These are phyloP conservation scores for Euborellia annulipes DNA, from an alignment of 1,140 invertebrate genomes.

Conservation along the genomic window DNA sequence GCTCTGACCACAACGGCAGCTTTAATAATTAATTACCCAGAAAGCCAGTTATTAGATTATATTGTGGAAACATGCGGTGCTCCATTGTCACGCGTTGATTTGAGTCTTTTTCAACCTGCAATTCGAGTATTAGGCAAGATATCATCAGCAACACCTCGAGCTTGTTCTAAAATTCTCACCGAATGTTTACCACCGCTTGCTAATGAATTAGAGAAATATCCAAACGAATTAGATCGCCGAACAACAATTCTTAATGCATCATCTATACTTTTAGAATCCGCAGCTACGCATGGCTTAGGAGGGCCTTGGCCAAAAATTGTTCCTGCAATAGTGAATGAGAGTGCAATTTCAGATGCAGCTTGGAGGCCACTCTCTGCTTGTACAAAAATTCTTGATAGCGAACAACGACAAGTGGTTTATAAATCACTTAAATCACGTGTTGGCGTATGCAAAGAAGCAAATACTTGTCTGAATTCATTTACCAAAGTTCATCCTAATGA, in stretches of 20 bases:
- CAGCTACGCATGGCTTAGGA: too few relatives aligned
- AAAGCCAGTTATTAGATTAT: conserved; percentile 15
- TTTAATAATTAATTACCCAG: conserved; percentile 22
- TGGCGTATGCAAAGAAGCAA: conserved; percentile 19
- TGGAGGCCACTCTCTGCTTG: conserved; percentile 29
- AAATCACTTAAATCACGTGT: conserved; percentile 21
- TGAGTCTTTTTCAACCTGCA: conserved; percentile 7
- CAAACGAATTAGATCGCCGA: too few relatives aligned
- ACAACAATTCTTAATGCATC: too few relatives aligned
- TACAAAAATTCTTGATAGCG: conserved; percentile 22
- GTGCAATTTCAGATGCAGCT: conserved; percentile 26
- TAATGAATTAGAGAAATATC: conserved; percentile 12
- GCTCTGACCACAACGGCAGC: conserved; percentile 27
- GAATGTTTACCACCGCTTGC: conserved; percentile 30
- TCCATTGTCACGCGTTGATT: conserved; percentile 24
- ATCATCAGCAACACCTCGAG: neutral
- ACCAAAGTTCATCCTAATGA: conserved; percentile 25
- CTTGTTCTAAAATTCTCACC: conserved; percentile 33
- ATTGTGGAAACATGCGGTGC: conserved; percentile 25
- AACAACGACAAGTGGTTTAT: conserved; percentile 23
- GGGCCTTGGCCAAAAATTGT: too few relatives aligned
- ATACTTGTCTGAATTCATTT: conserved; percentile 23
- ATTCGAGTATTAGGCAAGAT: neutral
- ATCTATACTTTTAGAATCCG: too few relatives aligned
- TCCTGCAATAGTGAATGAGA: conserved; percentile 17